Percentiles rank a stretch among this genome's conserved stretches.
Evolutionary conservation across 2,113 vertebrate species (phyloP).

Genomic region (Atlantisia rogersi): DNA sequence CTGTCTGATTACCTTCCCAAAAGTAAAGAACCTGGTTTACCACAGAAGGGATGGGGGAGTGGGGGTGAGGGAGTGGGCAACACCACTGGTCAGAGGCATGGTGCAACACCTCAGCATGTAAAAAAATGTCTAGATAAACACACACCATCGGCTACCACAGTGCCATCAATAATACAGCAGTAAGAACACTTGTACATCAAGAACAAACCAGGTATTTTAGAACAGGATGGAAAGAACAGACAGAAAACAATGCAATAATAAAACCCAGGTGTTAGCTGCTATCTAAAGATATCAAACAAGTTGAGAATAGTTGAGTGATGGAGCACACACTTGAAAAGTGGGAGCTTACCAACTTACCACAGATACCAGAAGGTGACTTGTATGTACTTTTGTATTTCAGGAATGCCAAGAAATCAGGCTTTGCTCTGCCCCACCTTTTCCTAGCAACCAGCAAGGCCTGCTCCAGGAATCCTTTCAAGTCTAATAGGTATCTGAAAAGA

Average conservation of each 20-base stretch:
- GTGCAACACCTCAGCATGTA: background rate
- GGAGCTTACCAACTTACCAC: background rate
- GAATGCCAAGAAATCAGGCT: background rate
- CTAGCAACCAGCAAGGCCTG: background rate
- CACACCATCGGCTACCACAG: accelerated
- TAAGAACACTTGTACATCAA: background rate
- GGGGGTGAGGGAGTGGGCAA: background rate
- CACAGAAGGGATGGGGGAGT: background rate
- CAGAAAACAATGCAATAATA: background rate
- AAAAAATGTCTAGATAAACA: background rate
- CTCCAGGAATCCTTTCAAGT: background rate
- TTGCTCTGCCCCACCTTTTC: background rate
- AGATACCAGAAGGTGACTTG: background rate
- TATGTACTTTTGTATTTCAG: background rate
- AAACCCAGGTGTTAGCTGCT: background rate
- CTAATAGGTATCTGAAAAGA: background rate
- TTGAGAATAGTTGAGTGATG: background rate
- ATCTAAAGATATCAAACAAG: background rate
- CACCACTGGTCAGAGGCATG: background rate
- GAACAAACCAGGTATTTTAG: background rate
- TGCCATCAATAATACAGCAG: accelerated
- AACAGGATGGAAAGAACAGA: background rate
- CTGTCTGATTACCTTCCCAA: background rate
- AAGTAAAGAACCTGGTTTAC: background rate
- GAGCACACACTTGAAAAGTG: background rate